phyloP scores from a whole-genome alignment of 2,113 vertebrate species.

The Haemorhous mexicanus region DNA sequence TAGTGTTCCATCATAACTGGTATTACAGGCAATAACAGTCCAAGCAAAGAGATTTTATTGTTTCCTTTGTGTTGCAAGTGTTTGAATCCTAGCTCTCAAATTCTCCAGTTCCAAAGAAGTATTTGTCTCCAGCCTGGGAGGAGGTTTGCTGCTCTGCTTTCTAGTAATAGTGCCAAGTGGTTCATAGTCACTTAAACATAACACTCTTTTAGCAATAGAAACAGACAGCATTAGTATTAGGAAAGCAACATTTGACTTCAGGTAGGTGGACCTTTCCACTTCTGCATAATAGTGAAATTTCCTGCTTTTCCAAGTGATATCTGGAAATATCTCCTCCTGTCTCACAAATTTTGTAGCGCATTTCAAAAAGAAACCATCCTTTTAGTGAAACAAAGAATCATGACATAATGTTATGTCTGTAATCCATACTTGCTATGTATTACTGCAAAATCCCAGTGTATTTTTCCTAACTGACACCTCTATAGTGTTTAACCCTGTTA shows the following conservation, averaged over 20 bases:
- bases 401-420: background rate
- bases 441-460: background rate
- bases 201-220: background rate
- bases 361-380: background rate
- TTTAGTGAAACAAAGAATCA: background rate
- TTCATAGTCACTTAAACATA: background rate
- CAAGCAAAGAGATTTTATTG: background rate
- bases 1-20: background rate
- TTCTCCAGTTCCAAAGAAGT: background rate
- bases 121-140: background rate
- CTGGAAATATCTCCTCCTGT: background rate
- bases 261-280: background rate
- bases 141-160: background rate
- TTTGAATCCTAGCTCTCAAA: background rate
- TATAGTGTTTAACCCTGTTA: background rate
- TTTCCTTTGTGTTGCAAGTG: background rate
- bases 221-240: background rate
- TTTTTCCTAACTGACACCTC: background rate
- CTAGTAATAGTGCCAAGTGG: background rate
- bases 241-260: background rate
- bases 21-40: background rate
- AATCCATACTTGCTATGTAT: background rate
- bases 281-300: background rate
- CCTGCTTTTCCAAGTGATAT: background rate
- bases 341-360: background rate